Percentiles rank a stretch among this genome's conserved stretches.
Evolutionary conservation across 2,888 invertebrate species (phyloP).

Genomic region (Therioaphis trifolii): DNA sequence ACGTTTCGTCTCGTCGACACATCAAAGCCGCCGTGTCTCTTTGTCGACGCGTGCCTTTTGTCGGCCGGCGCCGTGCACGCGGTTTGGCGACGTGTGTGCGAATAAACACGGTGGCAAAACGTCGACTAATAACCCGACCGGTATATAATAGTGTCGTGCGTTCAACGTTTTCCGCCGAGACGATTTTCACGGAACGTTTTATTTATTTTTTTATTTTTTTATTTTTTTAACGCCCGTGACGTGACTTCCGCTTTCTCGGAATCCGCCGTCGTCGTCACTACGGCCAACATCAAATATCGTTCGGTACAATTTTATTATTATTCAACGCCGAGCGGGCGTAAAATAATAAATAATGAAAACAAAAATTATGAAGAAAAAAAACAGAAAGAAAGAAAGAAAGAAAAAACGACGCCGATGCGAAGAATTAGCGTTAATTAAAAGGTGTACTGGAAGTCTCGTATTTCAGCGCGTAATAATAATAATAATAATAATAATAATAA

Average conservation of each 20-base stretch:
- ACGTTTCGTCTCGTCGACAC: constrained; percentile 8
- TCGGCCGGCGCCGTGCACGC: too few species aligned
- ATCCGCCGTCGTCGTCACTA: background rate
- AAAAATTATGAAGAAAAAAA: too few species aligned
- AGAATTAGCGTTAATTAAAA: constrained; percentile 49
- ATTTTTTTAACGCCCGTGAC: too few species aligned
- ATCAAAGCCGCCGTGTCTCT: constrained; percentile 27
- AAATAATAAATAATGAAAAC: too few species aligned
- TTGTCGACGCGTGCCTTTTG: too few species aligned
- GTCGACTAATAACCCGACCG: too few species aligned
- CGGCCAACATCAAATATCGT: constrained; percentile 19
- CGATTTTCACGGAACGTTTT: background rate
- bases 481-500: too few species aligned
- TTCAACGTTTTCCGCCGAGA: background rate
- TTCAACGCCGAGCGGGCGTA: too few species aligned
- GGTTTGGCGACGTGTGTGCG: too few species aligned
- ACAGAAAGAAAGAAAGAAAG: background rate
- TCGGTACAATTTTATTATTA: background rate
- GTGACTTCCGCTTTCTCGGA: background rate
- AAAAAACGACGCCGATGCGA: background rate
- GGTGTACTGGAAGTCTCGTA: background rate
- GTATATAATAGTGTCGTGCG: too few species aligned
- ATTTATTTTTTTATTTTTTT: constrained; percentile 11
- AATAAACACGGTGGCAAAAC: too few species aligned
- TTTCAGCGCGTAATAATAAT: background rate